These are phyloP conservation scores for Psix sp. DNA, from an alignment of 1,140 invertebrate species.

Conservation along the genomic window DNA sequence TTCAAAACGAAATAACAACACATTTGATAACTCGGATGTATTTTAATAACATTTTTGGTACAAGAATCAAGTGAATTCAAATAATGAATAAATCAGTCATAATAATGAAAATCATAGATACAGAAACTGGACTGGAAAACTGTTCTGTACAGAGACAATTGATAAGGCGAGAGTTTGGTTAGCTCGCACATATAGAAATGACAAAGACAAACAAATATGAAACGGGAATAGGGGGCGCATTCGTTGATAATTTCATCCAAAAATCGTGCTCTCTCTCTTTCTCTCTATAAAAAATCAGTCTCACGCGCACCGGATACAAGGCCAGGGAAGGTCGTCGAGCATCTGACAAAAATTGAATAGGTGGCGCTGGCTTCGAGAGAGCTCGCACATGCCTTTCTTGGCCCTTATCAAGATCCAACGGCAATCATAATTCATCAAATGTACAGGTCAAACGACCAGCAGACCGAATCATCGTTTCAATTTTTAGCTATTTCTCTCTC, in stretches of 20 bases:
- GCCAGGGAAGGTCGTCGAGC: constrained; percentile 18
- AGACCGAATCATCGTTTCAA: too few species aligned
- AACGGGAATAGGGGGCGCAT: constrained; percentile 27
- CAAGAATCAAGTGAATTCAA: constrained; percentile 56
- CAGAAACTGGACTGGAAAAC: constrained; percentile 37
- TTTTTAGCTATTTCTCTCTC: too few species aligned
- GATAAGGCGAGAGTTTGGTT: not conserved
- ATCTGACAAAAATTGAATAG: not conserved
- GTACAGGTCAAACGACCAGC: constrained; percentile 4
- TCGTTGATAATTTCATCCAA: constrained; percentile 37
- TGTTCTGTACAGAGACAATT: constrained; percentile 46
- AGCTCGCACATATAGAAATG: constrained; percentile 1
- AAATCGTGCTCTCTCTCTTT: constrained; percentile 21
- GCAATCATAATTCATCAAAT: constrained; percentile 22
- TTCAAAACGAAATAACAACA: constrained; percentile 18
- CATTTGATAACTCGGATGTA: constrained; percentile 52
- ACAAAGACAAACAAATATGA: constrained; percentile 12
- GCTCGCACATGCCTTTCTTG: constrained; percentile 14
- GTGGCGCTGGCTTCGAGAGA: constrained; percentile 12
- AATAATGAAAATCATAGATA: constrained; percentile 35
- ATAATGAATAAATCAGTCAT: constrained; percentile 40
- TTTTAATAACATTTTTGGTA: constrained; percentile 62
- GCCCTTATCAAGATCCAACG: constrained; percentile 36
- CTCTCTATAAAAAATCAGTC: constrained; percentile 73
- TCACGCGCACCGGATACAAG: constrained; percentile 62